Evolutionary conservation across 2,888 invertebrate genomes (phyloP).

Genomic region (Hydroisotoma schaefferi): DNA sequence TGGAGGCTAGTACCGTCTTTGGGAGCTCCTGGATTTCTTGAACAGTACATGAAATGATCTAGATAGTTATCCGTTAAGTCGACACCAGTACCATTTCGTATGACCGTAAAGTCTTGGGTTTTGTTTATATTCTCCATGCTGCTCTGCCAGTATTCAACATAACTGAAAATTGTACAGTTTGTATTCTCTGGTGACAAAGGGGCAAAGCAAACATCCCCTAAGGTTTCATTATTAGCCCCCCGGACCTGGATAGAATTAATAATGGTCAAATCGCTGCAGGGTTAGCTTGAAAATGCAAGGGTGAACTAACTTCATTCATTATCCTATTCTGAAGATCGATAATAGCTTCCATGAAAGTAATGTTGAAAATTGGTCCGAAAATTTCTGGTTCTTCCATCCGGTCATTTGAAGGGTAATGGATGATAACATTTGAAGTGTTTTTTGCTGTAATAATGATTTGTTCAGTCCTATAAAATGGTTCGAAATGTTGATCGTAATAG

Average conservation of each 20-base stretch:
- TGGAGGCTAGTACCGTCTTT: constrained; percentile 46
- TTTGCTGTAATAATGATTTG: constrained; percentile 72
- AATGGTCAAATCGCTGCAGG: too few relatives aligned
- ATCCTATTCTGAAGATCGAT: constrained; percentile 69
- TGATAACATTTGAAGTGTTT: constrained; percentile 12
- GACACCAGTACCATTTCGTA: background rate
- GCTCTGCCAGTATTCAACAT: constrained; percentile 89
- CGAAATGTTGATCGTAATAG: constrained; percentile 89
- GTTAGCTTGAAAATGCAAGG: background rate
- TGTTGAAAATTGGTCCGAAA: constrained; percentile 84
- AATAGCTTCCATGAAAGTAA: constrained; percentile 71
- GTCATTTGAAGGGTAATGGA: constrained; percentile 59
- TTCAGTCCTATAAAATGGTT: constrained; percentile 89
- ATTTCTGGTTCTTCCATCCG: constrained; percentile 59
- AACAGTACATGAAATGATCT: constrained; percentile 70
- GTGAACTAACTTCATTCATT: constrained; percentile 50
- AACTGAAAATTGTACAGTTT: constrained; percentile 81
- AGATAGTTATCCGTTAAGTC: constrained; percentile 61
- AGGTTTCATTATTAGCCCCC: constrained; percentile 47
- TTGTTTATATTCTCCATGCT: constrained; percentile 58
- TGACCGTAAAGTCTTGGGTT: background rate
- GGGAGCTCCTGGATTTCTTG: constrained; percentile 52
- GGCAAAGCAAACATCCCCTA: constrained; percentile 86
- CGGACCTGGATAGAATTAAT: constrained; percentile 15
- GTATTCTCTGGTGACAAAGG: constrained; percentile 70